Evolutionary conservation across 2,888 invertebrate species (phyloP), one percentile per base, ranked within the genome.

Genomic region (Gastracanthus pulcherrimus): DNA sequence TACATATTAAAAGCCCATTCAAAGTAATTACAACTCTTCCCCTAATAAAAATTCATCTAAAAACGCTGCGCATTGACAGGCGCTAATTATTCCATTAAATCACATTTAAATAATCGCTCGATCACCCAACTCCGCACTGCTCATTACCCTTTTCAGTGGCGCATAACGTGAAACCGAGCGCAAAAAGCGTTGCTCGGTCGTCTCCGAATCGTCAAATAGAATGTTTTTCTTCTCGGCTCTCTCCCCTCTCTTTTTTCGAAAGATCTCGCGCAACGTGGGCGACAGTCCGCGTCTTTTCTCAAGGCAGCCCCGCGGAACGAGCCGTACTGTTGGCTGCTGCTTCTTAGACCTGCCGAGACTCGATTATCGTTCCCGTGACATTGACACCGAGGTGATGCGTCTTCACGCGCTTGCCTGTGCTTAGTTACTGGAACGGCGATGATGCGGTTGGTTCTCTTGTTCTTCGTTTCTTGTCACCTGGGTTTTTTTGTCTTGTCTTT

Each of bases 11-110:
- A 19, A 72, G 58, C 7, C 19, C 19, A 58, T 71, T 31, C 41
- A 45, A 16, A 41, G 74, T 74, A 72, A 80, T 79, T 60, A 74
- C 76, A 66, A 78, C 67, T 60, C 66, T 70, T 29, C n/a, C 26
- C 5, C 7, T 69, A 26, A 70, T 70, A 23, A 55, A 55, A 70
- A 55, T 58, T 34, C 23, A 19, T 36, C 23, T 13, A 67, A 82
- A 80, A 62, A 45, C n/a, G 38, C 48, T 26, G 36, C n/a, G 38
- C 13, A 23, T 29, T 48, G 64, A 48, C 69, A 76, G 45, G 58
- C 64, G 9, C 58, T 69, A 23, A 70, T 77, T 77, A 77, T 48
- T 69, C 34, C 34, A 60, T 77, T 34, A 62, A 77, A 55, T 77
- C 60, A 9, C 60, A 69, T 70, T 62, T 31, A 72, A 77, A 70